Conservation (phyloP, 2,113 vertebrate species). For the Sebastes fasciatus region DNA sequence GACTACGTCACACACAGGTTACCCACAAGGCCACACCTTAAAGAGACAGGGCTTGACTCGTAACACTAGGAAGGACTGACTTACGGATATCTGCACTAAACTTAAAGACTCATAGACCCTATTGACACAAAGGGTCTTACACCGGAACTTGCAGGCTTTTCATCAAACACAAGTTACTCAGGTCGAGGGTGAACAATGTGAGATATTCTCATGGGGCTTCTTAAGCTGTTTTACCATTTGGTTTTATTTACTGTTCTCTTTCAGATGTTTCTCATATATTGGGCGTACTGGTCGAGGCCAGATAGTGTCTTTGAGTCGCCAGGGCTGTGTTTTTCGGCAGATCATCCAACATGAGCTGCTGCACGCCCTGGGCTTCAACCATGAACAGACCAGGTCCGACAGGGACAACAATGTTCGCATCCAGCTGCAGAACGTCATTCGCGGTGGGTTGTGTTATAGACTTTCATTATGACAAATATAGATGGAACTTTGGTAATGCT, state of each 20-base stretch:
- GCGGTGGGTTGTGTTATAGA: conserved; percentile 59
- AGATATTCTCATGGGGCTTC: not conserved
- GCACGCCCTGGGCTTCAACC: conserved; percentile 59
- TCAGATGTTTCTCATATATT: conserved; percentile 80
- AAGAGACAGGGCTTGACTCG: too few relatives aligned
- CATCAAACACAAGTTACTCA: not conserved
- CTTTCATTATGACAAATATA: not conserved
- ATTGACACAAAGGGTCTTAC: not conserved
- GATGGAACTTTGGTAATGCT: not conserved
- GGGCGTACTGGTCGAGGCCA: conserved; percentile 69
- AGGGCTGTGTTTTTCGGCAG: conserved; percentile 60
- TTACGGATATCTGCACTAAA: too few relatives aligned
- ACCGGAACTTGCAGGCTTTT: not conserved
- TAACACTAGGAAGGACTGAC: too few relatives aligned
- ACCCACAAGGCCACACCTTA: too few relatives aligned
- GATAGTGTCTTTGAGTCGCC: conserved; percentile 70
- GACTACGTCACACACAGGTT: too few relatives aligned
- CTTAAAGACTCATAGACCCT: not conserved
- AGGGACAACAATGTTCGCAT: conserved; percentile 77
- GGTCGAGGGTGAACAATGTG: conserved; percentile 12
- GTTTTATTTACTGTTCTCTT: not conserved
- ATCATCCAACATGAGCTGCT: conserved; percentile 25
- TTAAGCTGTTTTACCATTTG: not conserved
- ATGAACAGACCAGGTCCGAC: conserved; percentile 84
- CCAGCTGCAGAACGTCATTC: conserved; percentile 65